These are phyloP conservation scores for Dendrolimus punctatus DNA, from an alignment of 1,140 invertebrate species.

Conservation along the genomic window DNA sequence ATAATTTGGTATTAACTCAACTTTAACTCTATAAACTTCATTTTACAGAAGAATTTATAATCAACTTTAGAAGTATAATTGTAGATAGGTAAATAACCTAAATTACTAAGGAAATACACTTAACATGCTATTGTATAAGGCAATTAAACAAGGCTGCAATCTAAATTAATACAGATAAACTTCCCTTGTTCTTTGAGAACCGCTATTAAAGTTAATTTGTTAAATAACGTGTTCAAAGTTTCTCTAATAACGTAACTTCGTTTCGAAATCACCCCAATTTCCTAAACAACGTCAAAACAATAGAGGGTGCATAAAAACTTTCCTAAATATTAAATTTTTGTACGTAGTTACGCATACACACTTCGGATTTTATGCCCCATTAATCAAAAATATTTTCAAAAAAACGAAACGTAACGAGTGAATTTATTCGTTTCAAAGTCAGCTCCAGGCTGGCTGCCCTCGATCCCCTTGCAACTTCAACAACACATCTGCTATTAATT, in stretches of 20 bases:
- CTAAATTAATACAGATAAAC: too few relatives aligned
- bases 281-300: conserved; percentile 8
- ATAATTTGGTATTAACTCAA: too few relatives aligned
- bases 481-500: conserved; percentile 69
- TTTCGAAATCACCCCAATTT: conserved; percentile 9
- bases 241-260: too few relatives aligned
- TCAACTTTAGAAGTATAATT: too few relatives aligned
- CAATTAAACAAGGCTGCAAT: too few relatives aligned
- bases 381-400: conserved; percentile 56
- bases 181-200: neutral
- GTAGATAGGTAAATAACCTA: too few relatives aligned
- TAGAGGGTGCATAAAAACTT: conserved; percentile 23
- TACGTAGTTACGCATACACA: conserved; percentile 24
- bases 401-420: conserved; percentile 46
- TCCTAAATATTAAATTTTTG: conserved; percentile 34
- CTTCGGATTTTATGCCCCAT: conserved; percentile 57
- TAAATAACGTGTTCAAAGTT: too few relatives aligned
- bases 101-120: too few relatives aligned
- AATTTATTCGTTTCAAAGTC: conserved; percentile 61
- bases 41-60: too few relatives aligned
- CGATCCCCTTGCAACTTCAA: conserved; percentile 35
- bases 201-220: conserved; percentile 4
- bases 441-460: conserved; percentile 41
- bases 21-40: too few relatives aligned
- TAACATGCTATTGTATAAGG: too few relatives aligned